Conservation (phyloP, 2,113 vertebrate species). For the Megaptera novaeangliae region DNA sequence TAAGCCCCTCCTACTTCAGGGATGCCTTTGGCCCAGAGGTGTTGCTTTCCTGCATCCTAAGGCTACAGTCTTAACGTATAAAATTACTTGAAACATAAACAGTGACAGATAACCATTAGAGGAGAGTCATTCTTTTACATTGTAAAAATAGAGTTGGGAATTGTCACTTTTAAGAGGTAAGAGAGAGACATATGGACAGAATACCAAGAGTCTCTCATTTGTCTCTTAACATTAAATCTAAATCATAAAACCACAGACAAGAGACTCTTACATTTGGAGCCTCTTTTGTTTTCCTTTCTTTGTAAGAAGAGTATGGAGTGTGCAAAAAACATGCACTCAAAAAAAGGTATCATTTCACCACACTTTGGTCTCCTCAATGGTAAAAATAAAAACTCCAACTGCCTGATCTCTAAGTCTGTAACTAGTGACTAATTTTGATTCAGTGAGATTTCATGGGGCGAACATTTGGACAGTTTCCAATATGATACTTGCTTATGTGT, state of each 20-base stretch:
- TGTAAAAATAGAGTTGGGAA: constrained; percentile 55
- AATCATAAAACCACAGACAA: constrained; percentile 43
- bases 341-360: not conserved
- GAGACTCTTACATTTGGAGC: not conserved
- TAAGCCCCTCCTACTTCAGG: not conserved
- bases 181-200: constrained; percentile 48
- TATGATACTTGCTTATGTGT: not conserved
- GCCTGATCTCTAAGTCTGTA: not conserved
- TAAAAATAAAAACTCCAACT: not conserved
- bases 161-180: constrained; percentile 62
- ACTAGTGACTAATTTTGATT: not conserved
- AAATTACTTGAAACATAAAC: constrained; percentile 53
- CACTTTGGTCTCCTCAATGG: not conserved
- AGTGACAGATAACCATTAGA: constrained; percentile 44
- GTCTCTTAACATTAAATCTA: constrained; percentile 59
- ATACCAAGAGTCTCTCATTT: constrained; percentile 51
- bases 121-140: constrained; percentile 34
- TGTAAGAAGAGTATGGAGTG: not conserved
- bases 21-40: not conserved
- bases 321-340: not conserved
- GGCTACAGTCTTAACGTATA: not conserved
- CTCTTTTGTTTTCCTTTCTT: constrained; percentile 24
- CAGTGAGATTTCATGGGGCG: not conserved
- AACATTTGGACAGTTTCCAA: not conserved
- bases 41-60: not conserved